Percentiles rank a stretch among this genome's conserved stretches.
Conservation (phyloP, 2,797 vertebrate species). For the Platyrinchus mystaceus region DNA sequence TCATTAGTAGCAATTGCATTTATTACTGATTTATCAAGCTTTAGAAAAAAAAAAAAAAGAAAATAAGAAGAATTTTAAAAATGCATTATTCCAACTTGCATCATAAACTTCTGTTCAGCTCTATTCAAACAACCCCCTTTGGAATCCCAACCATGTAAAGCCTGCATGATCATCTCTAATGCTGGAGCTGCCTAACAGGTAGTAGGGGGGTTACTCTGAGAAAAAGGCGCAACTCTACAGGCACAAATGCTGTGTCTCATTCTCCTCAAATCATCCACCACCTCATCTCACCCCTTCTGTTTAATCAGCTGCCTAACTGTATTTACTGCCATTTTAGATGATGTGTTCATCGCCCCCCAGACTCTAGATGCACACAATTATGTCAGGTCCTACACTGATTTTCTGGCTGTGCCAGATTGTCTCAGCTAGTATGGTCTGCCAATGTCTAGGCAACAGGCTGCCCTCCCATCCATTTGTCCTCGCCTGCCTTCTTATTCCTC, state of each 20-base stretch:
- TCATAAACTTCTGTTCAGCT: background rate
- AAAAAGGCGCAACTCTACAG: background rate
- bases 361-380: background rate
- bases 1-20: conserved; percentile 83
- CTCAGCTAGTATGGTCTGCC: background rate
- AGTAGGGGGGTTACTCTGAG: background rate
- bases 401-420: background rate
- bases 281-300: background rate
- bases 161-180: background rate
- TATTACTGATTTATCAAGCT: conserved; percentile 93
- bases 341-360: background rate
- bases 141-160: background rate
- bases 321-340: background rate
- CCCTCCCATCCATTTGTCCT: background rate
- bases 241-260: background rate
- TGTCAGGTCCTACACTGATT: background rate
- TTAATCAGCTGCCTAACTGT: background rate
- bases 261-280: background rate
- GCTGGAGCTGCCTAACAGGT: background rate
- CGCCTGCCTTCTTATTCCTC: background rate
- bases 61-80: background rate
- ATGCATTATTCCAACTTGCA: background rate
- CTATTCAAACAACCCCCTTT: background rate
- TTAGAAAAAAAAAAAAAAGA: background rate
- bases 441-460: background rate